Percentiles rank a stretch among this genome's conserved stretches.
Evolutionary conservation across 2,113 vertebrate genomes (phyloP).

Genomic region (Anseranas semipalmata): DNA sequence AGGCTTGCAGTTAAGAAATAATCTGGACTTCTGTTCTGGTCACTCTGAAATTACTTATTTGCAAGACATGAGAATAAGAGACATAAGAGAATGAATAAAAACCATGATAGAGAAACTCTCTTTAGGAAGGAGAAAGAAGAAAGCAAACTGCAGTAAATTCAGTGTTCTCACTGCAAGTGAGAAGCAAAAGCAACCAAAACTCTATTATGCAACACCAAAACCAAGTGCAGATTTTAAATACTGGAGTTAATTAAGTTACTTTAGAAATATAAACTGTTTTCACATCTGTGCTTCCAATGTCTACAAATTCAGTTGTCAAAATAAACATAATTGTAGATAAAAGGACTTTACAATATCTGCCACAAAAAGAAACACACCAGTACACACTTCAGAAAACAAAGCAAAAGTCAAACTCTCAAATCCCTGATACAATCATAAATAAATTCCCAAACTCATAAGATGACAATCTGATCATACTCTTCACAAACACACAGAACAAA

Average conservation of each 20-base stretch:
- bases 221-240: background rate
- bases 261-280: background rate
- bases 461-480: background rate
- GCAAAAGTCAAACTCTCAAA: background rate
- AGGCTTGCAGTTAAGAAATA: background rate
- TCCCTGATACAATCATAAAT: background rate
- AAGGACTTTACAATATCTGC: background rate
- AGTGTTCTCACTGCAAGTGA: background rate
- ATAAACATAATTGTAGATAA: background rate
- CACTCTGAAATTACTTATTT: background rate
- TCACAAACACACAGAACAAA: background rate
- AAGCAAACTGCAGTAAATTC: background rate
- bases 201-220: background rate
- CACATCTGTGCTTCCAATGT: background rate
- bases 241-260: background rate
- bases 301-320: background rate
- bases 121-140: background rate
- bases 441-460: background rate
- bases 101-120: background rate
- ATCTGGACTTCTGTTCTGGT: background rate
- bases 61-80: background rate
- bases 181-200: background rate
- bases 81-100: background rate
- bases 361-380: background rate
- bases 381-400: background rate